phyloP scores from a whole-genome alignment of 2,113 vertebrate genomes.

The Cephalopterus ornatus region DNA sequence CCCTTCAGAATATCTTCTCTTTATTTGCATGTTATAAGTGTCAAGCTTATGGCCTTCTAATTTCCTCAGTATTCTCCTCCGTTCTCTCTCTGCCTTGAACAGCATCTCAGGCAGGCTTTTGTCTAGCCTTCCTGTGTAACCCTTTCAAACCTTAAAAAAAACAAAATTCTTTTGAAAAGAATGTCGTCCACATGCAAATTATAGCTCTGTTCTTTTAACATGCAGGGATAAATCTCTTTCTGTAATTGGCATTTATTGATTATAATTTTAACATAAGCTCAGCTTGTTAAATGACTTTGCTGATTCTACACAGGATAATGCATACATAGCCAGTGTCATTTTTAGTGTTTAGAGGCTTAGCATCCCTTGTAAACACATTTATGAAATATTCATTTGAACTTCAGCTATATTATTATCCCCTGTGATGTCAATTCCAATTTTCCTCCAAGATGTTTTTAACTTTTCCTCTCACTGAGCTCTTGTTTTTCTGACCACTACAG shows the following conservation, averaged over 20 bases:
- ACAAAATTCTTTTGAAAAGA: neutral
- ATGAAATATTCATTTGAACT: conserved; percentile 67
- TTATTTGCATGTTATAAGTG: conserved; percentile 53
- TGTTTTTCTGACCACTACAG: neutral
- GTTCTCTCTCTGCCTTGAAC: neutral
- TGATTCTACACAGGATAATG: conserved; percentile 37
- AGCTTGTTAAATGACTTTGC: conserved; percentile 48
- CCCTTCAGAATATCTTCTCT: conserved; percentile 53
- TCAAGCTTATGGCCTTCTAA: conserved; percentile 39
- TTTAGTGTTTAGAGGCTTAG: conserved; percentile 46
- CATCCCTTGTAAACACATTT: conserved; percentile 63
- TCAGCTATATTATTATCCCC: conserved; percentile 56
- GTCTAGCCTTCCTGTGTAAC: neutral
- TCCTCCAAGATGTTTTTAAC: conserved; percentile 34
- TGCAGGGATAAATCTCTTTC: conserved; percentile 14
- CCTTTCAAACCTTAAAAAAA: neutral
- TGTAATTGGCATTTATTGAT: conserved; percentile 48
- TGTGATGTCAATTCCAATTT: conserved; percentile 56
- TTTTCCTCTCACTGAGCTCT: neutral
- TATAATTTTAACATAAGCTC: conserved; percentile 59
- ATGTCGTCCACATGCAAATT: conserved; percentile 1
- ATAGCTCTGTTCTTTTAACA: neutral
- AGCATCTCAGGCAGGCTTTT: neutral
- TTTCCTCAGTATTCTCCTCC: conserved; percentile 12
- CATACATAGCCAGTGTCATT: conserved; percentile 16